Evolutionary conservation across 2,113 vertebrate species (phyloP).

Genomic region (Ptilorrhoa leucosticta): DNA sequence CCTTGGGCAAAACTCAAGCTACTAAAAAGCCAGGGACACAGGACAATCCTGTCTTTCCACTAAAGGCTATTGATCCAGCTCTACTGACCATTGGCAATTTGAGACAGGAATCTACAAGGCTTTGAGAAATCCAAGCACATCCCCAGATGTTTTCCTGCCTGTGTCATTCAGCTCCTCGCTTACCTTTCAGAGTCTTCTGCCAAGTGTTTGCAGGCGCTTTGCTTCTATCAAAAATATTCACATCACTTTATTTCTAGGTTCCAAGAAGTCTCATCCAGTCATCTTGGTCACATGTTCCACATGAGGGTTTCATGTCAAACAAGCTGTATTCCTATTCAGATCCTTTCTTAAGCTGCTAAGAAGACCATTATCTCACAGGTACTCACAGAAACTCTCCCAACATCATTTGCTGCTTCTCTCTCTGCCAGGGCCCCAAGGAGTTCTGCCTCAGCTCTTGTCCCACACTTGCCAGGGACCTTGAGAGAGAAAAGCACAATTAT

Average conservation of each 20-base stretch:
- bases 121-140: background rate
- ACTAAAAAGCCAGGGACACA: background rate
- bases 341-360: no score
- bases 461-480: no score
- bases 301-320: background rate
- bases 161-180: background rate
- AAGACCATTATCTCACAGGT: no score
- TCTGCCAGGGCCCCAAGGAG: background rate
- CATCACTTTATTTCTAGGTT: background rate
- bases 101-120: background rate
- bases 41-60: background rate
- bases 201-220: background rate
- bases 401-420: background rate
- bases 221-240: background rate
- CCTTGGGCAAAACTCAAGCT: background rate
- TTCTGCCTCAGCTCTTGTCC: no score
- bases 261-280: background rate
- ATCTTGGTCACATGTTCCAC: background rate
- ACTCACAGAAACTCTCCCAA: no score
- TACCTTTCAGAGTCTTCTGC: background rate
- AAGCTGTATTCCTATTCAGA: background rate
- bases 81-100: no score
- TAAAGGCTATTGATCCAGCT: background rate
- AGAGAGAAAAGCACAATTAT: no score
- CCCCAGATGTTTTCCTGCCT: background rate